Evolutionary conservation across 2,113 vertebrate genomes (phyloP).

Genomic region (Oryzias celebensis): DNA sequence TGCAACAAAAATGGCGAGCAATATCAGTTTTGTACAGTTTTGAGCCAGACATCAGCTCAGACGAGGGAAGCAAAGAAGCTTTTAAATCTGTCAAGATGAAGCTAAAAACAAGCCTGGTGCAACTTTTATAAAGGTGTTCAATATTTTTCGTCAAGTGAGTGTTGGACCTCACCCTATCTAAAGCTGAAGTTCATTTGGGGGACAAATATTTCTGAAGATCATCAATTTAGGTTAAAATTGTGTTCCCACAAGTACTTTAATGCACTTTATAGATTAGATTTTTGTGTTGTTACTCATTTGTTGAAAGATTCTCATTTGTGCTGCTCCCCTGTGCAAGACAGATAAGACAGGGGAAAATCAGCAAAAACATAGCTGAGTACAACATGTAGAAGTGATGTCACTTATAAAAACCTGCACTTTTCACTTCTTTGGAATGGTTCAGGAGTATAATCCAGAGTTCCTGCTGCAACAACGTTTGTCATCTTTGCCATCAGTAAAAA

Average conservation of each 20-base stretch:
- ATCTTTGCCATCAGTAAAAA: conserved; percentile 35
- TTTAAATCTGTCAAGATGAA: too few species aligned
- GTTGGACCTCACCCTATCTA: too few species aligned
- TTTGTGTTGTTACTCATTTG: not conserved
- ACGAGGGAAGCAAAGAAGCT: too few species aligned
- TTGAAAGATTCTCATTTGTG: not conserved
- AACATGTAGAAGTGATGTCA: conserved; percentile 58
- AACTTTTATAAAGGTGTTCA: too few species aligned
- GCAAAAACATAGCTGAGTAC: conserved; percentile 7
- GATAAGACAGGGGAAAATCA: conserved; percentile 11
- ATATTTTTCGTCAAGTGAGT: too few species aligned
- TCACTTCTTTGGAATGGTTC: conserved; percentile 26
- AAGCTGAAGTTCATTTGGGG: too few species aligned
- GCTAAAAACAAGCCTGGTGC: too few species aligned
- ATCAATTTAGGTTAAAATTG: not conserved
- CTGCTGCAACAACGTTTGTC: conserved; percentile 23
- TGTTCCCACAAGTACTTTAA: not conserved
- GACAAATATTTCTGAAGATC: not conserved
- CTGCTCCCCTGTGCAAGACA: not conserved
- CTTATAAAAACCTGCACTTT: not conserved
- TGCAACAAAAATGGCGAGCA: too few species aligned
- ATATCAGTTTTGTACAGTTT: too few species aligned
- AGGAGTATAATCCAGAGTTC: conserved; percentile 29
- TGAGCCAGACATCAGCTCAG: too few species aligned
- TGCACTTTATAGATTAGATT: not conserved